Evolutionary conservation across 2,113 vertebrate genomes (phyloP), one percentile per base, ranked within the genome.

Genomic region (Passer montanus): DNA sequence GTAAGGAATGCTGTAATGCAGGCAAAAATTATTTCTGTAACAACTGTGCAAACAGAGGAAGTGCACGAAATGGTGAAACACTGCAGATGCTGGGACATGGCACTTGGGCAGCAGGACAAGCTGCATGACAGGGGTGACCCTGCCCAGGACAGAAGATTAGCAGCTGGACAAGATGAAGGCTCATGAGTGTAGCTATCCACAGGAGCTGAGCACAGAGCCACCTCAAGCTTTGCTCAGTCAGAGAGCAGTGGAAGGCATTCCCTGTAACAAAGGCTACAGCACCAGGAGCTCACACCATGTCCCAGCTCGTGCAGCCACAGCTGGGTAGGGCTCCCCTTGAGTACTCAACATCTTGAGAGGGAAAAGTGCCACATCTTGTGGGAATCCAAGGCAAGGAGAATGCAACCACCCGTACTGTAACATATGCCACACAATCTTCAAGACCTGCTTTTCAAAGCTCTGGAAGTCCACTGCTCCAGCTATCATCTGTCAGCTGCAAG

Each of bases 11-110:
- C 13, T 63, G 44, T 91, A 67, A 33, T 39, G 46, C 67, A 91
- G 70, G 58, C 49, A 93, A 88, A 90, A 94, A 88, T 76, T 86
- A 95, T 60, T 96, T 95, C 88, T 63, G 53, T 39, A 58, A 56
- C 52, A n/a, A 39, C 87, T 83, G 33, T 5, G 13, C 84, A 92
- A 94, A 87, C 43, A 89, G 66, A 85, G 39, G 68, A 91, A 85
- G 58, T 16, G 49, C 79, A 77, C 0, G 0, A 86, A 90, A 66
- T 55, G 53, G 27, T 75, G 23, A 94, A 76, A 90, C 5, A 33
- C 31, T 30, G 35, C 80, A 80, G 63, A 70, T 49, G 24, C 62
- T 76, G 23, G 53, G 55, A 64, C 39, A 39, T 15, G 78, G 60
- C 35, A 13, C 37, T 87, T 44, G 52, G n/a, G 56, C 37, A 39